These are phyloP conservation scores for Spermophilus dauricus DNA, from an alignment of 2,113 vertebrate species.

Conservation along the genomic window DNA sequence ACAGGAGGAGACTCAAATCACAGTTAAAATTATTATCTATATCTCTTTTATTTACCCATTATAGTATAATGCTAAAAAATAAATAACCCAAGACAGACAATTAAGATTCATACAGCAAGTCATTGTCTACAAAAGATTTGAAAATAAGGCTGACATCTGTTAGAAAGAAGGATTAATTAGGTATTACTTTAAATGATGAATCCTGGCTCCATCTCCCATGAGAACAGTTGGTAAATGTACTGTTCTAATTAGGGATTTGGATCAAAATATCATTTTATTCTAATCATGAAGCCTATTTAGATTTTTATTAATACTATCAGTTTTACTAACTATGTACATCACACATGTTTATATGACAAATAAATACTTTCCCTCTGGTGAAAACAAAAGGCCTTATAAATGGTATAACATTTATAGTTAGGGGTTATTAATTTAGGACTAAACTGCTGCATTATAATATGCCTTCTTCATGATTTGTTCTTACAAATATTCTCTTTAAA, in stretches of 20 bases:
- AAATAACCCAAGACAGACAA: conserved; percentile 69
- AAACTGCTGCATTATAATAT: neutral
- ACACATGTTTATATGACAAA: conserved; percentile 53
- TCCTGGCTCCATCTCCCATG: conserved; percentile 85
- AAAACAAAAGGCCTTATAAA: conserved; percentile 40
- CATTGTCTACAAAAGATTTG: conserved; percentile 64
- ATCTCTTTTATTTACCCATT: conserved; percentile 67
- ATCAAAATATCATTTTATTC: conserved; percentile 84
- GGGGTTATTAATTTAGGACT: conserved; percentile 20
- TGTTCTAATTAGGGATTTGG: conserved; percentile 82
- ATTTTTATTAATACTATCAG: conserved; percentile 81
- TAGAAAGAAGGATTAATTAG: conserved; percentile 87
- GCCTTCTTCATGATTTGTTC: neutral
- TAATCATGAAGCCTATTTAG: conserved; percentile 79
- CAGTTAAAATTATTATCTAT: conserved; percentile 17
- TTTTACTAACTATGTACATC: conserved; percentile 71
- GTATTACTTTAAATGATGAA: conserved; percentile 85
- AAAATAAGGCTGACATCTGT: conserved; percentile 86
- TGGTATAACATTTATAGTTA: neutral
- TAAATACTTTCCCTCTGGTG: conserved; percentile 40
- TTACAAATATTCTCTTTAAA: neutral
- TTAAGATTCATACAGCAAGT: conserved; percentile 68
- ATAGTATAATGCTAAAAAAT: conserved; percentile 57
- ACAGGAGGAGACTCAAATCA: conserved; percentile 33
- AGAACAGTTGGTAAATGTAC: conserved; percentile 87